Evolutionary conservation across 1,140 invertebrate species (phyloP), one percentile per base, ranked within the genome.

Genomic region (Conopomorpha cramerella): DNA sequence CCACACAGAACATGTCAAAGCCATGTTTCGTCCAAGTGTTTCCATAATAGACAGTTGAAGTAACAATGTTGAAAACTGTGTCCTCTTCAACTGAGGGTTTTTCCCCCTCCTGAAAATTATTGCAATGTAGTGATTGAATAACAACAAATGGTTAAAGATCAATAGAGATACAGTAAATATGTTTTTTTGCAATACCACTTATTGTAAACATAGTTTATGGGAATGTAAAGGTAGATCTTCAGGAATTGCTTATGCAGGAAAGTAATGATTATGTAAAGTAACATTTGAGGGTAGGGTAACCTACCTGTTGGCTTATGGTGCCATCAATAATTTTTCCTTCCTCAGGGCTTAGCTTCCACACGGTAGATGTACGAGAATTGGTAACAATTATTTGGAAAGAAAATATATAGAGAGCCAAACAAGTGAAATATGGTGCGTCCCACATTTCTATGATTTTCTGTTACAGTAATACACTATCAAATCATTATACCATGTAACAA

Each of bases 341-440:
- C 51, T 87, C 84, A 28, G 76, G 51, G 60, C 86, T 87, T 36
- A 90, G 65, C 74, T 84, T 86, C 87, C 87, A 89, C 55, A 89
- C 76, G 34, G 84, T 86, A 27, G 86, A 88, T 25, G 86, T 86
- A 41, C 84, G 79, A 18, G 87, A 87, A 67, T 88, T 88, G 44
- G 81, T 87, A 41, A 82, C 78, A 41, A 88, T 79, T 52, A 89
- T 82, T 68, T 88, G 83, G 63, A 87, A 81, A 48, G 77, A 82
- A 60, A 82, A 76, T 68, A 77, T 71, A 55, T 77, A 79, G 53
- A 79, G 55, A 57, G 71, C 56, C 51, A 79, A 77, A 68, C 68
- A 77, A 59, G 66, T 77, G 56, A 79, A 66, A 59, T 77, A 77
- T 48, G 71, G 70, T 43, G 63, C 67, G 43, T 78, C 73, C 52